Conservation (phyloP, 1,140 invertebrate species). For the Drosophila oshimai region DNA sequence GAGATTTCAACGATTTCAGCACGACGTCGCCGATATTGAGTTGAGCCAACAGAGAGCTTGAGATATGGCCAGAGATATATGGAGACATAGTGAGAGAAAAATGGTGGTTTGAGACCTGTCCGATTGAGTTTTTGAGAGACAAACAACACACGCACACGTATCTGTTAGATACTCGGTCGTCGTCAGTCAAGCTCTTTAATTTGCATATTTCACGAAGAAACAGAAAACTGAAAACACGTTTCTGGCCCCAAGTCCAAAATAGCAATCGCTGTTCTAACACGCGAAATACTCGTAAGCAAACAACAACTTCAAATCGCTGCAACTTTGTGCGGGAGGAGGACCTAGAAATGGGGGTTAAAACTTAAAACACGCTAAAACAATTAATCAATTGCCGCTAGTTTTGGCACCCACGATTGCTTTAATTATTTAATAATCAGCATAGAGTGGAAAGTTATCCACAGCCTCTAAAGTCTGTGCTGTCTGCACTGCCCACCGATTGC, state of each 20-base stretch:
- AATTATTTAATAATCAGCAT: constrained; percentile 47
- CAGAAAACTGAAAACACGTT: constrained; percentile 38
- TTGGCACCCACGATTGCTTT: constrained; percentile 48
- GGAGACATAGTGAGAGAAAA: constrained; percentile 27
- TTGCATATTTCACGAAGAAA: constrained; percentile 61
- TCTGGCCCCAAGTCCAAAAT: constrained; percentile 30
- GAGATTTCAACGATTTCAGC: constrained; percentile 51
- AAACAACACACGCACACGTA: constrained; percentile 54
- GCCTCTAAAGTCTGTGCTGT: constrained; percentile 46
- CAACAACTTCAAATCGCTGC: constrained; percentile 23
- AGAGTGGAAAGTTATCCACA: constrained; percentile 53
- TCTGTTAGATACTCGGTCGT: constrained; percentile 53
- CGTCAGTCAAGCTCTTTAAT: constrained; percentile 51
- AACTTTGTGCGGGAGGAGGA: constrained; percentile 14
- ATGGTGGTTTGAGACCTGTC: constrained; percentile 14
- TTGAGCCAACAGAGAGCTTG: constrained; percentile 15
- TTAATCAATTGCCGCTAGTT: constrained; percentile 54
- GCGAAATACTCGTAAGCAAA: constrained; percentile 36
- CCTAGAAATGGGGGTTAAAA: neutral
- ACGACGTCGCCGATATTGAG: constrained; percentile 32
- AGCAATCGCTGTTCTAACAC: constrained; percentile 53
- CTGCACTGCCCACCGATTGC: constrained; percentile 73
- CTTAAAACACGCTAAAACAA: constrained; percentile 24
- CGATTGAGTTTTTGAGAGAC: constrained; percentile 67
- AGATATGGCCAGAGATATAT: constrained; percentile 16